Evolutionary conservation across 2,113 vertebrate genomes (phyloP), one percentile per base, ranked within the genome.

Genomic region (Plestiodon gilberti): DNA sequence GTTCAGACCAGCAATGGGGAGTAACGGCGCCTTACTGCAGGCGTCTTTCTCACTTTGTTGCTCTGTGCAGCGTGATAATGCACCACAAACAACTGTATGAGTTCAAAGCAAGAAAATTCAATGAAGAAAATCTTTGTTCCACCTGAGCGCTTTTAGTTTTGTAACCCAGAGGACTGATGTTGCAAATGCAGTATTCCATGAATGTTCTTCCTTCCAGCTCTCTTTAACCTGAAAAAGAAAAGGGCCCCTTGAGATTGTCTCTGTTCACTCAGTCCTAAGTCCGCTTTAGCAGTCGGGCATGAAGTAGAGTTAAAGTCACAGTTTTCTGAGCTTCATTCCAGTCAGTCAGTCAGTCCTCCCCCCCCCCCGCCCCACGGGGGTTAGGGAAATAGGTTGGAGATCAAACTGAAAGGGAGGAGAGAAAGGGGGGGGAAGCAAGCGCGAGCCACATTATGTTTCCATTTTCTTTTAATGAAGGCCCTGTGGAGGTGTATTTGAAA

Each of bases 401-500:
- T 88, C 23, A 64, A 94, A 94, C 18, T 87, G 94, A 85, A 89
- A 94, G 93, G 93, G 95, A 95, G 94, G 92, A 95, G 83, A 62
- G 59, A 82, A 22, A 77, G 17, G 87, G 90, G 88, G 69, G 84
- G 83, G 74, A 73, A 65, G 84, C 86, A 15, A 64, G 93, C 84
- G 89, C 87, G 91, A 94, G 92, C 84, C 93, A 92, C 93, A 48
- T 95, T 96, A 92, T 95, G 95, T 97, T 97, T 96, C 96, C 96
- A 96, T 96, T 97, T 96, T 95, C 95, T 92, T 97, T 96, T 97
- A 96, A 96, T 95, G 95, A 97, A 95, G 94, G 96, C 96, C 96
- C 96, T 95, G 95, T 96, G 96, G 96, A 97, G 95, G 96, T 97
- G 95, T 96, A 95, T 96, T 96, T 96, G 96, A 95, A 97, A 97